phyloP scores from a whole-genome alignment of 2,113 vertebrate species.

The Tapirus terrestris region DNA sequence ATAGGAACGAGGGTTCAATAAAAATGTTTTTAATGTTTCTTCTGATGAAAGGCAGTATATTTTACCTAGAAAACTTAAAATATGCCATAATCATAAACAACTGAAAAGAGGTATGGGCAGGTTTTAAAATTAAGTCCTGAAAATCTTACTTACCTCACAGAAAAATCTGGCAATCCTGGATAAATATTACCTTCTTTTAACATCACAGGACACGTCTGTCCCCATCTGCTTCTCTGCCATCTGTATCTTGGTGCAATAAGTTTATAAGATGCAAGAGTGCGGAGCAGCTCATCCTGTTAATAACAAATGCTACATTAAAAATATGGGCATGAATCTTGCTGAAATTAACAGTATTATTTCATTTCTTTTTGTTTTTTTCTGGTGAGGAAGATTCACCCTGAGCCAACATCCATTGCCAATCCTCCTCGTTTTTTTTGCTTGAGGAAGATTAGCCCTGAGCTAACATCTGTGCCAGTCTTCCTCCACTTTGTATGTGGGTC shows the following conservation, averaged over 20 bases:
- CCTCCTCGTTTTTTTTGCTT: too few relatives aligned
- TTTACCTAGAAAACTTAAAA: conserved; percentile 94
- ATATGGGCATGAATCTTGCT: neutral
- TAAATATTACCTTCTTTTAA: conserved; percentile 90
- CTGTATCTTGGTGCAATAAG: conserved; percentile 88
- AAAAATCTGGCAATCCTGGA: conserved; percentile 88
- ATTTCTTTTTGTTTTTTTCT: neutral
- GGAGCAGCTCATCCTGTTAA: conserved; percentile 91
- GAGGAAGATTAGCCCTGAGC: too few relatives aligned
- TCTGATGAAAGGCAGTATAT: conserved; percentile 92
- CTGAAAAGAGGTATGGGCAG: neutral
- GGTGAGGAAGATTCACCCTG: too few relatives aligned
- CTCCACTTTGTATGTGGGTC: too few relatives aligned
- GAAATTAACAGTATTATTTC: neutral
- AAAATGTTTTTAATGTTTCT: conserved; percentile 89
- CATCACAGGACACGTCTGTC: conserved; percentile 91
- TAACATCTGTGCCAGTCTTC: too few relatives aligned
- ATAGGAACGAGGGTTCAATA: conserved; percentile 91
- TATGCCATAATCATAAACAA: conserved; percentile 52
- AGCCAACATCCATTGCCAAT: too few relatives aligned
- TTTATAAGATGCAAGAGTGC: conserved; percentile 84
- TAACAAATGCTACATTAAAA: conserved; percentile 48
- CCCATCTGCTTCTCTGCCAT: conserved; percentile 95
- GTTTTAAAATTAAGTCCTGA: neutral
- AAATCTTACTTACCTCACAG: conserved; percentile 89